Evolutionary conservation across 2,797 vertebrate genomes (phyloP).

Genomic region (Hephaestus fuliginosus): DNA sequence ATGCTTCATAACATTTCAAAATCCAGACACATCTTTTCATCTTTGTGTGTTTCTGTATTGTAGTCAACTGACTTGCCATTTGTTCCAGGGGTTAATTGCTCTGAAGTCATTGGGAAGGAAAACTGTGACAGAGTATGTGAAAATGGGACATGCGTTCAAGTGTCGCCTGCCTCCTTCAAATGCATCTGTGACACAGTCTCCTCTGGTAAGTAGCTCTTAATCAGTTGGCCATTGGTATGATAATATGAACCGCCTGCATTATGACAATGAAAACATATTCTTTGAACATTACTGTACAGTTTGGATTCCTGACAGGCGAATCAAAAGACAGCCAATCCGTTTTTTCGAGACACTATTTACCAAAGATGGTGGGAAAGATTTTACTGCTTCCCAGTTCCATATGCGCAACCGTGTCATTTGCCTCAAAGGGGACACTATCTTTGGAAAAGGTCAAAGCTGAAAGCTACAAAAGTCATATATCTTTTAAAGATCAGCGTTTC

Average conservation of each 20-base stretch:
- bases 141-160: conserved; percentile 82
- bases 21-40: neutral
- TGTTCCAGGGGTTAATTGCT: conserved; percentile 87
- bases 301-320: conserved; percentile 13
- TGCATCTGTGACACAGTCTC: conserved; percentile 81
- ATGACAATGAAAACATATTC: conserved; percentile 13
- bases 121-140: conserved; percentile 84
- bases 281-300: conserved; percentile 12
- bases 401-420: conserved; percentile 25
- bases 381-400: conserved; percentile 20
- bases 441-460: conserved; percentile 56
- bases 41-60: neutral
- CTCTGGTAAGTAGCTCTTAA: conserved; percentile 72
- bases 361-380: conserved; percentile 2
- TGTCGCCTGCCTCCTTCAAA: conserved; percentile 81
- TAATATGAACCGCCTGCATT: conserved; percentile 5
- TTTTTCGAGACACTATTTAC: conserved; percentile 10
- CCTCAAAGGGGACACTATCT: conserved; percentile 43
- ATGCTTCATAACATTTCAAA: neutral
- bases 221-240: conserved; percentile 2
- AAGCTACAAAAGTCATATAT: conserved; percentile 59
- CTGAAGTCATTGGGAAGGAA: conserved; percentile 83
- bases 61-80: conserved; percentile 11
- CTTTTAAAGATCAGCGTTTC: conserved; percentile 62
- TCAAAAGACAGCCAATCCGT: neutral